A percentile compares a stretch with the other conserved stretches of the same genome.
These are phyloP conservation scores for Siniperca undulata DNA, from an alignment of 2,797 vertebrate species.

Conservation along the genomic window DNA sequence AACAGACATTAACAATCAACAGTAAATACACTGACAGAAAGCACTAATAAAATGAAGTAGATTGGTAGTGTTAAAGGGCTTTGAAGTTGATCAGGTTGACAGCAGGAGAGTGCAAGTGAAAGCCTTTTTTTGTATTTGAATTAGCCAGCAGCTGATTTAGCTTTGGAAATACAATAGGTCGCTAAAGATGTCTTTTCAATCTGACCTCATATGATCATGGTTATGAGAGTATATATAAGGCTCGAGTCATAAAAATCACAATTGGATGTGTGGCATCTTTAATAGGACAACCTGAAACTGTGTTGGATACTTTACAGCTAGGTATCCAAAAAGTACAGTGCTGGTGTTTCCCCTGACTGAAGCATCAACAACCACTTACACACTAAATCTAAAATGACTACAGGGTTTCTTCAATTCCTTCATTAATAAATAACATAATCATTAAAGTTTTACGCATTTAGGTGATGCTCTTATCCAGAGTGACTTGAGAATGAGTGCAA, in stretches of 20 bases:
- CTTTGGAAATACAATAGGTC: not conserved
- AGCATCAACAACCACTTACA: conserved; percentile 22
- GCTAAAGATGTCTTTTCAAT: not conserved
- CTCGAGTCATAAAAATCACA: not conserved
- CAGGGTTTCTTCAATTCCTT: conserved; percentile 54
- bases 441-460: conserved; percentile 62
- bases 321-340: not conserved
- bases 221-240: not conserved
- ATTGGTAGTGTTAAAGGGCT: not conserved
- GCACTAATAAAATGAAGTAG: not conserved
- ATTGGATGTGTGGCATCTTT: not conserved
- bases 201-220: not conserved
- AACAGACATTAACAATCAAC: conserved; percentile 13
- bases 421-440: conserved; percentile 64
- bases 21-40: conserved; percentile 28
- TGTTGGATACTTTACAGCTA: not conserved
- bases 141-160: not conserved
- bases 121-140: not conserved
- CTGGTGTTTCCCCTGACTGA: conserved; percentile 13
- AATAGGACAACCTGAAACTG: not conserved
- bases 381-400: conserved; percentile 42
- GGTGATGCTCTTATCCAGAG: conserved; percentile 54
- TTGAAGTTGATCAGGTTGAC: not conserved
- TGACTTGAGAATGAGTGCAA: conserved; percentile 51
- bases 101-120: not conserved